phyloP scores from a whole-genome alignment of 2,113 vertebrate genomes.

The Tachysurus fulvidraco region DNA sequence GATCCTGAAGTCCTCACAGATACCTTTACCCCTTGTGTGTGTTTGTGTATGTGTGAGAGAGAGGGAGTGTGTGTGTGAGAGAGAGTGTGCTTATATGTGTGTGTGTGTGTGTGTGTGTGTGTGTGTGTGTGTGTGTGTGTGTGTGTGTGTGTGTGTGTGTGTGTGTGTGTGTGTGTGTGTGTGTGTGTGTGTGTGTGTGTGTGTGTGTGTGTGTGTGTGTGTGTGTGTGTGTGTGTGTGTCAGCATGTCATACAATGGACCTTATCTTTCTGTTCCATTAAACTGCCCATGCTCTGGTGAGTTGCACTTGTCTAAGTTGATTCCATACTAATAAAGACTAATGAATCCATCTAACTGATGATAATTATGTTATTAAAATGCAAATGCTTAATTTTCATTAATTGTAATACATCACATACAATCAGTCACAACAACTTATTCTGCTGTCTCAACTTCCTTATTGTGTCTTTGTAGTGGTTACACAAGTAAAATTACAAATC shows the following conservation, averaged over 20 bases:
- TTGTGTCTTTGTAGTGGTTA: slow-evolving; percentile 35
- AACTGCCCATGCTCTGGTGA: slow-evolving; percentile 71
- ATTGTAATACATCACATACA: slow-evolving; percentile 87
- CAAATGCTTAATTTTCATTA: slow-evolving; percentile 92
- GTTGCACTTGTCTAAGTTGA: slow-evolving; percentile 73
- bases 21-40: neutral
- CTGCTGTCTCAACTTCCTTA: slow-evolving; percentile 57
- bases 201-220: slow-evolving; percentile 33
- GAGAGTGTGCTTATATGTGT: too few species aligned
- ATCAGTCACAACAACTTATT: slow-evolving; percentile 80
- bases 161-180: neutral
- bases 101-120: too few species aligned
- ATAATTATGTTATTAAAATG: slow-evolving; percentile 98
- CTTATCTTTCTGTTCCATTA: slow-evolving; percentile 61
- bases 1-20: neutral
- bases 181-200: slow-evolving; percentile 23
- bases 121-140: too few species aligned
- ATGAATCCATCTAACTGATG: slow-evolving; percentile 90
- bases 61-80: too few species aligned
- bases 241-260: slow-evolving; percentile 20
- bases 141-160: too few species aligned
- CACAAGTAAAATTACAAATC: slow-evolving; percentile 22
- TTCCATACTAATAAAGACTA: slow-evolving; percentile 92
- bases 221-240: slow-evolving; percentile 28
- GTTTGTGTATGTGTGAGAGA: too few species aligned